These are phyloP conservation scores for Drosophila borborema DNA, from an alignment of 2,888 invertebrate genomes.

Conservation along the genomic window DNA sequence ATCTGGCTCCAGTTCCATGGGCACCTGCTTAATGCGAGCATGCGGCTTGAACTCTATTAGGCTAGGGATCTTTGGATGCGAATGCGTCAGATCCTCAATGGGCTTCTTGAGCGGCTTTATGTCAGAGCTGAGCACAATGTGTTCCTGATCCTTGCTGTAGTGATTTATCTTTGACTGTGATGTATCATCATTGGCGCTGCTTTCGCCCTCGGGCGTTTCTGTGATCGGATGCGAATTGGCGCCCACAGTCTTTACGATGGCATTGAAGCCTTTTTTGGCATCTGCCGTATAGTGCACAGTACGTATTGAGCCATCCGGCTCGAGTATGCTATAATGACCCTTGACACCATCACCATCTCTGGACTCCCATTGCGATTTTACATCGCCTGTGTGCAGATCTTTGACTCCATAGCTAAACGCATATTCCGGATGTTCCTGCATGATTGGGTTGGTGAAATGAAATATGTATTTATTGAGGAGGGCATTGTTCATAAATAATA, in stretches of 20 bases:
- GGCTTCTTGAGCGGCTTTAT: constrained; percentile 79
- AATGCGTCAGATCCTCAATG: constrained; percentile 82
- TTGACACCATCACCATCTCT: constrained; percentile 86
- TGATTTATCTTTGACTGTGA: constrained; percentile 85
- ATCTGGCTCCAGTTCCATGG: constrained; percentile 83
- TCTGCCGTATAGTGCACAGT: constrained; percentile 87
- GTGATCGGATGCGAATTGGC: constrained; percentile 84
- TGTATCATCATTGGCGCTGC: constrained; percentile 74
- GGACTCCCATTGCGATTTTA: constrained; percentile 87
- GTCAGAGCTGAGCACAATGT: constrained; percentile 84
- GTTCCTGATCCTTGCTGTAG: constrained; percentile 85
- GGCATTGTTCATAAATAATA: background rate
- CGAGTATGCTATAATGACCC: constrained; percentile 88
- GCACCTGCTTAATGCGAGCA: constrained; percentile 82
- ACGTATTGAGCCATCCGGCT: constrained; percentile 88
- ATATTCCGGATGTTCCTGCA: constrained; percentile 86
- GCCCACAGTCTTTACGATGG: constrained; percentile 86
- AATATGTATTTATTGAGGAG: background rate
- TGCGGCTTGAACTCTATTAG: constrained; percentile 84
- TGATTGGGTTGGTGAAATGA: background rate
- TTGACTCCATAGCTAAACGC: constrained; percentile 87
- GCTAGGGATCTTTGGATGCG: constrained; percentile 83
- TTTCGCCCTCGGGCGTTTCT: constrained; percentile 79
- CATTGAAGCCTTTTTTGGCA: constrained; percentile 86
- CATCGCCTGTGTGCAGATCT: constrained; percentile 87